Percentiles rank a stretch among this genome's conserved stretches.
Conservation (phyloP, 1,140 invertebrate genomes). For the Chlorops oryzae region DNA sequence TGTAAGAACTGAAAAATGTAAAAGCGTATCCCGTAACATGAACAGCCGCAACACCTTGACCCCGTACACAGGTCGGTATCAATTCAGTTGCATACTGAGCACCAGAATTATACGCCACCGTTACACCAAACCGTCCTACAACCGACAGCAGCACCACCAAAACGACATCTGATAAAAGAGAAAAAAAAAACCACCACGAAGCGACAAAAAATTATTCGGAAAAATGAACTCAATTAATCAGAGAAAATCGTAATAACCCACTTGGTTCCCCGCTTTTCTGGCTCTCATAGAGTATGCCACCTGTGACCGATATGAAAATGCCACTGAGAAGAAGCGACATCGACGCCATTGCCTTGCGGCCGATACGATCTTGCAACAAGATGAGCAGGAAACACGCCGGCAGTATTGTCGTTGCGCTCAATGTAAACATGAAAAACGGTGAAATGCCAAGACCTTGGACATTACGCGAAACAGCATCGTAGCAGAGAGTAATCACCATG, state of each 20-base stretch:
- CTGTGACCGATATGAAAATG: constrained; percentile 43
- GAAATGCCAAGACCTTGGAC: constrained; percentile 52
- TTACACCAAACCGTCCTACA: constrained; percentile 55
- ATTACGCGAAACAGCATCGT: constrained; percentile 56
- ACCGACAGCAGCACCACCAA: constrained; percentile 48
- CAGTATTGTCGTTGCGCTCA: constrained; percentile 51
- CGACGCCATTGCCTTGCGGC: constrained; percentile 52
- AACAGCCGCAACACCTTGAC: constrained; percentile 50
- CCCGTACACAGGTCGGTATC: constrained; percentile 56
- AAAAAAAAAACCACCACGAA: background rate
- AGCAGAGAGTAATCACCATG: constrained; percentile 55
- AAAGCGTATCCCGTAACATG: constrained; percentile 52
- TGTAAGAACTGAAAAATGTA: constrained; percentile 52
- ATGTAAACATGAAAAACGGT: constrained; percentile 52
- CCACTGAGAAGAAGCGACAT: constrained; percentile 50
- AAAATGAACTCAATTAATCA: too few species aligned
- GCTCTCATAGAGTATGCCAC: constrained; percentile 17
- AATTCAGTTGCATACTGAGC: constrained; percentile 58
- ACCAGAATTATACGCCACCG: constrained; percentile 56
- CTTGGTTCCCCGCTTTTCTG: background rate
- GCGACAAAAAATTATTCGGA: too few species aligned
- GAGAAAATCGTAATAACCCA: constrained; percentile 1
- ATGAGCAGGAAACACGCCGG: constrained; percentile 53
- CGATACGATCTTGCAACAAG: constrained; percentile 51
- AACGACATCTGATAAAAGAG: constrained; percentile 7